These are phyloP conservation scores for Sebastes jordani DNA, from an alignment of 2,797 vertebrate genomes.

Conservation along the genomic window DNA sequence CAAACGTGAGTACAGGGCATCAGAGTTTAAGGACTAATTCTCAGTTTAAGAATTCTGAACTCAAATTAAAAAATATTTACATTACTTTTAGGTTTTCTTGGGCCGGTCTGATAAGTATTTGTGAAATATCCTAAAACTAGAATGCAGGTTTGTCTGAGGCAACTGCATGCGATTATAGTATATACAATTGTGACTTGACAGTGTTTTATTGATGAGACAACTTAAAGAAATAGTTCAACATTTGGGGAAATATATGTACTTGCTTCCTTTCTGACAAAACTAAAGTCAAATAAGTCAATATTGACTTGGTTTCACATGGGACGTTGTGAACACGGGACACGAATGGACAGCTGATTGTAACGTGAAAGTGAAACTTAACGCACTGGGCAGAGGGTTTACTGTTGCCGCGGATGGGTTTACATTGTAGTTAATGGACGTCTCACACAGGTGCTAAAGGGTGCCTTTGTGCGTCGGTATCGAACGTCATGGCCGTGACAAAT, in stretches of 20 bases:
- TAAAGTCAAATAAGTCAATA: too few relatives aligned
- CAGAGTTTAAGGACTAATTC: background rate
- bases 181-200: background rate
- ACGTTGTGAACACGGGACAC: too few relatives aligned
- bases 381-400: too few relatives aligned
- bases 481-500: too few relatives aligned
- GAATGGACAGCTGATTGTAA: too few relatives aligned
- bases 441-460: too few relatives aligned
- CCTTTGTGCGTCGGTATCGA: too few relatives aligned
- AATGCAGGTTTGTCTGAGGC: background rate
- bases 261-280: background rate
- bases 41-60: background rate
- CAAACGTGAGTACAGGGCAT: background rate
- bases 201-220: background rate
- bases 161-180: background rate
- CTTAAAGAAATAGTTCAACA: background rate
- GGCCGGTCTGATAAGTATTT: background rate
- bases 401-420: too few relatives aligned
- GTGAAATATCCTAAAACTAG: background rate
- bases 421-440: too few relatives aligned
- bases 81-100: background rate
- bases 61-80: background rate
- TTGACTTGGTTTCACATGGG: too few relatives aligned
- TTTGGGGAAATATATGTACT: background rate
- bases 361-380: too few relatives aligned